Evolutionary conservation across 1,140 invertebrate species (phyloP).

Genomic region (Mactra quadrangularis): DNA sequence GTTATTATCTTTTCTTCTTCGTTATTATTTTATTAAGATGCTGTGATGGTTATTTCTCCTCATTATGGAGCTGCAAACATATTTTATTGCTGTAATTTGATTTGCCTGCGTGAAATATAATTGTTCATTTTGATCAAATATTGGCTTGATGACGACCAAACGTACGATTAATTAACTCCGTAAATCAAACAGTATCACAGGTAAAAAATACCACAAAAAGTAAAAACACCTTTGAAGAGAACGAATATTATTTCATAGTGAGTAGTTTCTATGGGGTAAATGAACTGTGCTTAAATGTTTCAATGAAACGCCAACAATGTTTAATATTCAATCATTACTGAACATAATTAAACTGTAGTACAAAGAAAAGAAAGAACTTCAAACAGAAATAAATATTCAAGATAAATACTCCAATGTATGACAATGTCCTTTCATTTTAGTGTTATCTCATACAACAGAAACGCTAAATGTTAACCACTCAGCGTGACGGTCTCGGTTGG

Average conservation of each 20-base stretch:
- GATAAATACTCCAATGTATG: too few relatives aligned
- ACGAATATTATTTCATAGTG: slow-evolving; percentile 8
- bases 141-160: slow-evolving; percentile 25
- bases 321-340: slow-evolving; percentile 45
- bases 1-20: too few relatives aligned
- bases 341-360: slow-evolving; percentile 30
- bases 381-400: slow-evolving; percentile 3
- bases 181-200: slow-evolving; percentile 46
- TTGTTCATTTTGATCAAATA: slow-evolving; percentile 56
- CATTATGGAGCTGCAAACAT: too few relatives aligned
- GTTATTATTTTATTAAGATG: too few relatives aligned
- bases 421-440: too few relatives aligned
- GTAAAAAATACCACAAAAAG: neutral
- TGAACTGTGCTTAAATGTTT: slow-evolving; percentile 42
- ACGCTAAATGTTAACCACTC: too few relatives aligned
- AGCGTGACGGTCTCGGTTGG: too few relatives aligned
- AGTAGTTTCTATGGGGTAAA: slow-evolving; percentile 15
- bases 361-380: slow-evolving; percentile 43
- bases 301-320: slow-evolving; percentile 34
- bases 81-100: too few relatives aligned
- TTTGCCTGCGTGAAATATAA: slow-evolving; percentile 1
- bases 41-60: too few relatives aligned
- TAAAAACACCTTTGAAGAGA: slow-evolving; percentile 44
- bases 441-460: too few relatives aligned
- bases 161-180: neutral